Conservation (phyloP, 2,797 vertebrate genomes). For the Spatula clypeata region DNA sequence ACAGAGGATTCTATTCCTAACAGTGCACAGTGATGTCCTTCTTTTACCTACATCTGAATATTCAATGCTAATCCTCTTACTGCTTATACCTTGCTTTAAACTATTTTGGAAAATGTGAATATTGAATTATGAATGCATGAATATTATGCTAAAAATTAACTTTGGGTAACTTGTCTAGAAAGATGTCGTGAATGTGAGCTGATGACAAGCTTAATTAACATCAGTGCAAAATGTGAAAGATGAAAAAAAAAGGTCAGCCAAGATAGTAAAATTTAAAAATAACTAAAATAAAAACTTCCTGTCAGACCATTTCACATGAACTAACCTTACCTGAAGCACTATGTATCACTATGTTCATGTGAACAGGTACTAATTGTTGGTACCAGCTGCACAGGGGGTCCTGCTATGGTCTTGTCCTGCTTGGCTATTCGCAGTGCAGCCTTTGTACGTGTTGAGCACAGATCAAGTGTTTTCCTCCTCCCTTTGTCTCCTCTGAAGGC, state of each 20-base stretch:
- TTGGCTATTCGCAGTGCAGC: not conserved
- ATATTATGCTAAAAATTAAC: slow-evolving; percentile 38
- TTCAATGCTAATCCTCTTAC: not conserved
- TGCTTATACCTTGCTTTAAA: slow-evolving; percentile 11
- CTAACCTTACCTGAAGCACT: not conserved
- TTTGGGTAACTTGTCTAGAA: slow-evolving; percentile 8
- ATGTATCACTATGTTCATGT: not conserved
- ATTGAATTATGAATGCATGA: not conserved
- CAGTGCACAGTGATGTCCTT: not conserved
- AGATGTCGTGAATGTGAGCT: not conserved
- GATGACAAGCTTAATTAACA: slow-evolving; percentile 53
- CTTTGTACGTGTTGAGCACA: not conserved
- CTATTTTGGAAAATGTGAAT: not conserved
- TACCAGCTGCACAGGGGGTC: not conserved
- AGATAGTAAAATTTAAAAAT: not conserved
- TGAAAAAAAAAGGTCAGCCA: slow-evolving; percentile 5
- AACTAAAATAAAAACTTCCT: not conserved
- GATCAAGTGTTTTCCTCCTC: not conserved
- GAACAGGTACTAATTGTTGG: not conserved
- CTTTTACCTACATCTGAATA: not conserved
- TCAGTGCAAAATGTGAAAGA: slow-evolving; percentile 29
- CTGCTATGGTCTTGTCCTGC: not conserved
- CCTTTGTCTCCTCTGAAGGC: not conserved
- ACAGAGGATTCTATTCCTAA: not conserved
- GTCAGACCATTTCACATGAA: not conserved